Evolutionary conservation across 2,888 invertebrate species (phyloP).

Genomic region (Ochropleura plecta): DNA sequence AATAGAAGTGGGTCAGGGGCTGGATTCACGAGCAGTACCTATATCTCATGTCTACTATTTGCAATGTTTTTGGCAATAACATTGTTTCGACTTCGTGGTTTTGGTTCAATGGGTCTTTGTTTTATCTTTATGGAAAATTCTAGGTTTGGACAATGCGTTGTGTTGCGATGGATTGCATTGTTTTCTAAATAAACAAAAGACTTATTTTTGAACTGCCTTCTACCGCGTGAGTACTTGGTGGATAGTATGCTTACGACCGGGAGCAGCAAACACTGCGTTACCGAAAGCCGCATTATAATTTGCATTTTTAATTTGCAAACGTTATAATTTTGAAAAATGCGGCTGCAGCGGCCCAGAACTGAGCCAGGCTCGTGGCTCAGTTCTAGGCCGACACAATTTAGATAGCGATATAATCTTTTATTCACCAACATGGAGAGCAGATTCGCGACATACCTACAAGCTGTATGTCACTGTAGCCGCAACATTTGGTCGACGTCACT

Average conservation of each 20-base stretch:
- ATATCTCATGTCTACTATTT: constrained; percentile 50
- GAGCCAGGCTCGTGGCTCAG: too few species aligned
- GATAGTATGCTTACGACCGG: too few species aligned
- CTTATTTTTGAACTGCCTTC: neutral
- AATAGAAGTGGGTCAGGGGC: constrained; percentile 65
- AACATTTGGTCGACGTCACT: neutral
- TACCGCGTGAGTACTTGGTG: too few species aligned
- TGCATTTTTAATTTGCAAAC: too few species aligned
- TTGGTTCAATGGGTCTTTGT: constrained; percentile 55
- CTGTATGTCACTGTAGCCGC: neutral
- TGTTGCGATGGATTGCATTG: neutral
- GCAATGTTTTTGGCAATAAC: constrained; percentile 63
- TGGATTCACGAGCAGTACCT: constrained; percentile 42
- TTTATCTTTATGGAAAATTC: constrained; percentile 32
- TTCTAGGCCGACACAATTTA: too few species aligned
- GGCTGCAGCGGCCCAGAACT: too few species aligned
- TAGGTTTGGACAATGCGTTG: constrained; percentile 8
- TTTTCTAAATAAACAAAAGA: constrained; percentile 1
- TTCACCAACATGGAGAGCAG: neutral
- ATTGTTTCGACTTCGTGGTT: constrained; percentile 52
- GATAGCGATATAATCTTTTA: neutral
- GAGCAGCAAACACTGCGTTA: too few species aligned
- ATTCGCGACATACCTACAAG: neutral
- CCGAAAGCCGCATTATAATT: too few species aligned
- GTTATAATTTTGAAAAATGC: too few species aligned